Conservation (phyloP, 2,888 invertebrate genomes). For the Amblyjoppa fuscipennis region DNA sequence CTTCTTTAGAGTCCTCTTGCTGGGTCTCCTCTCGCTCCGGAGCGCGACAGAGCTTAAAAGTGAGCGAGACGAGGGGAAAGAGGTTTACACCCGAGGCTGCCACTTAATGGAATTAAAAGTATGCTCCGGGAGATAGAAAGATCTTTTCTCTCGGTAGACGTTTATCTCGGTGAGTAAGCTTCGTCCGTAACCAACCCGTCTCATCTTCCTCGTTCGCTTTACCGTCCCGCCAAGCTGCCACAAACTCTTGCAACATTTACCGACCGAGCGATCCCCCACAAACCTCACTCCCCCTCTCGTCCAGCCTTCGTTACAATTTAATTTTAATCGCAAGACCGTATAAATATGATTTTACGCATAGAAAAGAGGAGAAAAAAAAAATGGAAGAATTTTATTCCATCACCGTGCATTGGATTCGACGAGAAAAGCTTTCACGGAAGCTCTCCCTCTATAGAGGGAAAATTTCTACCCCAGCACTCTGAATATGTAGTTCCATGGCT, state of each 20-base stretch:
- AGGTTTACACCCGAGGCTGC: conserved; percentile 71
- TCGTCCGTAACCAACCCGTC: conserved; percentile 64
- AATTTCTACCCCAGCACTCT: conserved; percentile 26
- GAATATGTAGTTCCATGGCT: conserved; percentile 58
- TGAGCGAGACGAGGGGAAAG: conserved; percentile 56
- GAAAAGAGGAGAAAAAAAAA: not conserved
- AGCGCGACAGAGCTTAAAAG: conserved; percentile 63
- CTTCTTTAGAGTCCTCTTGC: conserved; percentile 45
- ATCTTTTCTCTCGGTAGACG: conserved; percentile 71
- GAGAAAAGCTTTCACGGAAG: conserved; percentile 44
- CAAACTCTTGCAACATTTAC: conserved; percentile 45
- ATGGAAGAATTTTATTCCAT: conserved; percentile 16
- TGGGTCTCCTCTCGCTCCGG: conserved; percentile 35
- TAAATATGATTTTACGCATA: conserved; percentile 19
- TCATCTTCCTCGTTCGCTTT: conserved; percentile 44
- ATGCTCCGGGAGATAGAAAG: conserved; percentile 79
- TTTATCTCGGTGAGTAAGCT: conserved; percentile 81
- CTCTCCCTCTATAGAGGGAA: not conserved
- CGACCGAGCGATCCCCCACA: conserved; percentile 2
- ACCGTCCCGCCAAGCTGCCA: conserved; percentile 60
- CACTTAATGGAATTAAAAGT: conserved; percentile 82
- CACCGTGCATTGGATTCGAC: conserved; percentile 33
- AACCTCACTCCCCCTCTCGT: conserved; percentile 3
- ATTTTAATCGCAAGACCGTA: conserved; percentile 62
- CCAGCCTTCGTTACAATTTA: conserved; percentile 57